A percentile compares a stretch with the other conserved stretches of the same genome.
phyloP scores from a whole-genome alignment of 2,888 invertebrate species.

The Subacronicta megacephala region DNA sequence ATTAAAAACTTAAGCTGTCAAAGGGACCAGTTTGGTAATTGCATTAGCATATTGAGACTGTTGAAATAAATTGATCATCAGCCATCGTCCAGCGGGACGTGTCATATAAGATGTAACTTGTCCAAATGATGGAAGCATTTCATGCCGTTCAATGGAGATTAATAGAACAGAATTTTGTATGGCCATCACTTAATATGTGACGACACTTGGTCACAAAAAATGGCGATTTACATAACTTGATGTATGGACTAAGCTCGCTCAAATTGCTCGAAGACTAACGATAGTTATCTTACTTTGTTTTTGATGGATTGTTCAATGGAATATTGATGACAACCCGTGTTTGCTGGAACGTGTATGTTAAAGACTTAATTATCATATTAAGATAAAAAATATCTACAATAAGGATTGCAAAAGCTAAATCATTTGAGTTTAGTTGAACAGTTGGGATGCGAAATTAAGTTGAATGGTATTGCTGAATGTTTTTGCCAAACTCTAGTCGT shows the following conservation, averaged over 20 bases:
- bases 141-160: constrained; percentile 59
- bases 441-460: constrained; percentile 59
- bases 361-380: constrained; percentile 34
- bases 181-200: constrained; percentile 59
- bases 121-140: constrained; percentile 56
- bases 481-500: constrained; percentile 48
- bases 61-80: constrained; percentile 66
- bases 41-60: constrained; percentile 69
- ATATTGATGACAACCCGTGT: constrained; percentile 50
- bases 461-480: constrained; percentile 45
- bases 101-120: constrained; percentile 58
- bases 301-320: constrained; percentile 60
- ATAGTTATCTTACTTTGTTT: constrained; percentile 56
- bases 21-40: constrained; percentile 57
- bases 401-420: constrained; percentile 32
- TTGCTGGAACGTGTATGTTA: constrained; percentile 26
- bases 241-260: constrained; percentile 51
- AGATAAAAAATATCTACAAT: constrained; percentile 26
- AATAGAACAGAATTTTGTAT: constrained; percentile 57
- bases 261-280: constrained; percentile 51
- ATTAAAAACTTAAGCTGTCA: constrained; percentile 38
- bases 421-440: constrained; percentile 45
- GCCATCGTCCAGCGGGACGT: constrained; percentile 37
- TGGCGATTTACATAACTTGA: constrained; percentile 60
- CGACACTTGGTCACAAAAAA: constrained; percentile 51